phyloP scores from a whole-genome alignment of 2,113 vertebrate genomes.

The Meriones unguiculatus region DNA sequence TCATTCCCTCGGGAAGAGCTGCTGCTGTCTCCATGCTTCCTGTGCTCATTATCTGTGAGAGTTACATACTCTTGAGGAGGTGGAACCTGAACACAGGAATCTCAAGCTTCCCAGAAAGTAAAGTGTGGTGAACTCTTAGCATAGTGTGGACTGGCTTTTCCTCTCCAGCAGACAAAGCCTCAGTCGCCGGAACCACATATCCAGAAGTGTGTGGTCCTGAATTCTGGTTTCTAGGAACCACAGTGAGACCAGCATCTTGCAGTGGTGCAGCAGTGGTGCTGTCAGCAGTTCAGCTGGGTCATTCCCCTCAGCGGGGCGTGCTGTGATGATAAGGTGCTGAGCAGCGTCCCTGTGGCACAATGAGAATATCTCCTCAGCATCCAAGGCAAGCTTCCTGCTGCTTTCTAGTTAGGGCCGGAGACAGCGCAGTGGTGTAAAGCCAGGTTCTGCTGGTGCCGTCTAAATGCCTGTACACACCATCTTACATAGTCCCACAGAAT shows the following conservation, averaged over 20 bases:
- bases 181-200: neutral
- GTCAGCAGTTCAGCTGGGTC: neutral
- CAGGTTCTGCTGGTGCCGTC: neutral
- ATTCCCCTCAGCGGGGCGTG: neutral
- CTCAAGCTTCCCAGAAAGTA: neutral
- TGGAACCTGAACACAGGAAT: neutral
- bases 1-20: neutral
- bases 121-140: neutral
- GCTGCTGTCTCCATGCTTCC: too few relatives aligned
- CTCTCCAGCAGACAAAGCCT: neutral
- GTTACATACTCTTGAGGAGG: neutral
- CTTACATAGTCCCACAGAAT: neutral
- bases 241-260: neutral
- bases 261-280: too few relatives aligned
- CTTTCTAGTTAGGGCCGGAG: neutral
- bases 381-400: neutral
- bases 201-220: neutral
- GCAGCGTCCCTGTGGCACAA: too few relatives aligned
- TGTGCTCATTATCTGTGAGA: fast-evolving
- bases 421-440: neutral
- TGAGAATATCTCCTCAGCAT: neutral
- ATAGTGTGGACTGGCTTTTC: neutral
- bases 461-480: neutral
- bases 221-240: neutral
- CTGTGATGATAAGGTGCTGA: neutral